Evolutionary conservation across 2,113 vertebrate species (phyloP).

Genomic region (Rhadina sibilatrix): DNA sequence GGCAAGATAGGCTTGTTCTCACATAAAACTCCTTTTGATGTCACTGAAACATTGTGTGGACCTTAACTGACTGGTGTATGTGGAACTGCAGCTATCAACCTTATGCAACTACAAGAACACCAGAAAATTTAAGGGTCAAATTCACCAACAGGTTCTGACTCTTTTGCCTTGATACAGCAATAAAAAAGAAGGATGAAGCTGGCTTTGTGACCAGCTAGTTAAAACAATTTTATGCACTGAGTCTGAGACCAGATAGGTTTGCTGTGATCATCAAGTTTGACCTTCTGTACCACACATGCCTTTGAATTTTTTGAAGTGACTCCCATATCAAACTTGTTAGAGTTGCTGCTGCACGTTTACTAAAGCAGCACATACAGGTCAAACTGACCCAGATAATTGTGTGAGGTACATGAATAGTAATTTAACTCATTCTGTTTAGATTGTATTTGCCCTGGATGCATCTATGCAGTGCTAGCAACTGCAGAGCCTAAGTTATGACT

Average conservation of each 20-base stretch:
- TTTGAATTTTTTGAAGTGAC: neutral
- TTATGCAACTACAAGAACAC: rapidly evolving
- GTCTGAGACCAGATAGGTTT: neutral
- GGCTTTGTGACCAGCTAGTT: neutral
- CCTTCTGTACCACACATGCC: neutral
- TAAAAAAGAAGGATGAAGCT: neutral
- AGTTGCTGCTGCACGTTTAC: neutral
- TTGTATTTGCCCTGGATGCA: neutral
- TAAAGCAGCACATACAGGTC: neutral
- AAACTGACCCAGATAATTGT: neutral
- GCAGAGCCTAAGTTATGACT: neutral
- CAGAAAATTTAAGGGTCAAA: neutral
- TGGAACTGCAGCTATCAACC: neutral
- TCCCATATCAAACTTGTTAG: neutral
- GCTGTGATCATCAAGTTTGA: neutral
- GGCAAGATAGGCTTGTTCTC: neutral
- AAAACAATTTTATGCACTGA: neutral
- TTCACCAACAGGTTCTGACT: neutral
- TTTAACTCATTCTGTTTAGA: neutral
- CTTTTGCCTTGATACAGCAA: neutral
- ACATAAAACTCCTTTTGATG: neutral
- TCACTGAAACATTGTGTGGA: neutral
- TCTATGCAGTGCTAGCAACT: neutral
- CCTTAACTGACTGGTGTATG: neutral
- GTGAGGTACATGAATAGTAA: neutral